Evolutionary conservation across 2,797 vertebrate genomes (phyloP).

Genomic region (Cossypha caffra): DNA sequence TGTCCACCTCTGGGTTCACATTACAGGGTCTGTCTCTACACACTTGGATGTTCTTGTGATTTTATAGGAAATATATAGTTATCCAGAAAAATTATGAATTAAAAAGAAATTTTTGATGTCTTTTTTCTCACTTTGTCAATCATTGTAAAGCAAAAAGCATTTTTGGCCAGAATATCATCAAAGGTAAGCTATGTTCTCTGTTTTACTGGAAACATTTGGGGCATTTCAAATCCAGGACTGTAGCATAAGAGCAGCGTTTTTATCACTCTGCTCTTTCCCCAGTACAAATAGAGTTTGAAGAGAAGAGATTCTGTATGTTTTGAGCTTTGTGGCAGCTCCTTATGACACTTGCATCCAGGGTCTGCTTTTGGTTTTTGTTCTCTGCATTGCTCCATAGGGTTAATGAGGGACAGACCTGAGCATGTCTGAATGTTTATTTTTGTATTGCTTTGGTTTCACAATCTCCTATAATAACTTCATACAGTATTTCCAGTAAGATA

Average conservation of each 20-base stretch:
- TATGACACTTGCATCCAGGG: not conserved
- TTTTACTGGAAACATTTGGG: not conserved
- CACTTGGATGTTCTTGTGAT: not conserved
- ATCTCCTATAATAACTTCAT: not conserved
- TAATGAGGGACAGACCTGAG: not conserved
- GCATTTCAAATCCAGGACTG: not conserved
- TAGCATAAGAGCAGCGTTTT: not conserved
- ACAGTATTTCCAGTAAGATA: not conserved
- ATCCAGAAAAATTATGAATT: not conserved
- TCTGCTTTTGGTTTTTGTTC: not conserved
- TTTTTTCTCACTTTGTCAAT: not conserved
- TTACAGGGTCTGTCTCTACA: not conserved
- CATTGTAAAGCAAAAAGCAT: not conserved
- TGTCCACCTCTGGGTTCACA: not conserved
- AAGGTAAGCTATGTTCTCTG: not conserved
- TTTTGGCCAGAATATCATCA: not conserved
- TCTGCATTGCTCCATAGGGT: not conserved
- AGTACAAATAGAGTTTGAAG: not conserved
- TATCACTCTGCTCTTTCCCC: not conserved
- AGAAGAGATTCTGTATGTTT: not conserved
- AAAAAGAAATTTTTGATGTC: not conserved
- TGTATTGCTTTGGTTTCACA: not conserved
- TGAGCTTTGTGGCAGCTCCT: not conserved
- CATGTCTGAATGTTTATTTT: not conserved
- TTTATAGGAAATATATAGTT: not conserved